Evolutionary conservation across 2,113 vertebrate species (phyloP).

Genomic region (Globicephala melas): DNA sequence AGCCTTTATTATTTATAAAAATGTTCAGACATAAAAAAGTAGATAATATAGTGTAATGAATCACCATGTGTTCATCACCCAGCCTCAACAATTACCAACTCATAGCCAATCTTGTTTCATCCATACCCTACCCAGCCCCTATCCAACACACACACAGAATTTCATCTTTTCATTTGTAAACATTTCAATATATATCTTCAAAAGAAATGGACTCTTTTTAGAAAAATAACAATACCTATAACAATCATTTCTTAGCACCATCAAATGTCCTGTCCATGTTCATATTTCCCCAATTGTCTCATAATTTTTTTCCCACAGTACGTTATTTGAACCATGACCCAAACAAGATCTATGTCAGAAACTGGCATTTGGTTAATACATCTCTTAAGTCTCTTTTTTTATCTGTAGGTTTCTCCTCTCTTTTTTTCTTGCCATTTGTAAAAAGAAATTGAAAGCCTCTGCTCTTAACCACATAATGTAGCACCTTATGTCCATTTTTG

Average conservation of each 20-base stretch:
- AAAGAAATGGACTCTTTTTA: not conserved
- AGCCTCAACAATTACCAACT: not conserved
- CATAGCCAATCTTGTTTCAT: not conserved
- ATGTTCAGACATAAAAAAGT: not conserved
- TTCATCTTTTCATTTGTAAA: slow-evolving; percentile 7
- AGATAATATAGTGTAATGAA: not conserved
- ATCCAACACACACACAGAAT: not conserved
- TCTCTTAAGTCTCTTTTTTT: not conserved
- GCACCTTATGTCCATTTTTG: not conserved
- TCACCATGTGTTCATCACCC: not conserved
- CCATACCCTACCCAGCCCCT: not conserved
- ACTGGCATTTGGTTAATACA: not conserved
- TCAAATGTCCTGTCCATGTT: not conserved
- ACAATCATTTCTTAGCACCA: not conserved
- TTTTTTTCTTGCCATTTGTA: not conserved
- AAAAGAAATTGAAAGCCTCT: slow-evolving; percentile 2
- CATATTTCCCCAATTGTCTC: not conserved
- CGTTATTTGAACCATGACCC: not conserved
- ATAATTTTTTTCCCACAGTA: not conserved
- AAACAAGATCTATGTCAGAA: not conserved
- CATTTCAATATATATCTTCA: not conserved
- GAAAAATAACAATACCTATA: not conserved
- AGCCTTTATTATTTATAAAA: not conserved
- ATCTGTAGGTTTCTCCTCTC: not conserved
- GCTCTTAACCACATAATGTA: not conserved